Evolutionary conservation across 2,113 vertebrate genomes (phyloP), one percentile per base, ranked within the genome.

Genomic region (Mionectes macconnelli): DNA sequence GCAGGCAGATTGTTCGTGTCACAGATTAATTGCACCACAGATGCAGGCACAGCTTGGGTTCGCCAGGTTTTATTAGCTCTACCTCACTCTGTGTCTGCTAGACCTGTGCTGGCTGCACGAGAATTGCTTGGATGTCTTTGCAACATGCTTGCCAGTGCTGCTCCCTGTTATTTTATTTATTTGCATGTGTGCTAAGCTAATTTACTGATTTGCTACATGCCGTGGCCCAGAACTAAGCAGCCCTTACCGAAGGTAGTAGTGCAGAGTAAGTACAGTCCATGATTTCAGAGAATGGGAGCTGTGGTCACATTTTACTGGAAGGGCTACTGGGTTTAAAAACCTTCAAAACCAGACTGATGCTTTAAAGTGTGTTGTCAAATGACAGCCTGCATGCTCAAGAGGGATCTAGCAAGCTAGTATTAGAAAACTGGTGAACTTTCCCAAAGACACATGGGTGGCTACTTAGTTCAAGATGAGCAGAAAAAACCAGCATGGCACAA

Each of bases 31-130:
- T 94, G 85, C 79, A 95, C 67, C 63, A 57, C 95, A 94, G 83
- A 95, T 92, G 96, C 79, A 77, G 72, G 64, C 94, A 81, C 89
- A 96, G 92, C 92, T 95, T 95, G 94, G 64, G 88, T 80, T 90
- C 4, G 5, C 42, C 56, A 68, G 90, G 53, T 76, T 94, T 90
- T 70, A 90, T 93, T 86, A 93, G 50, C 79, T 92, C 53, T 40
- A 24, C 50, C 39, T 86, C 79, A 66, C 90, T 47, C 23, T 50
- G 23, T 22, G 21, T 63, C 73, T 90, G 92, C 81, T 85, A 96
- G 78, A 67, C 62, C 82, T 60, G 40, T 39, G 57, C 63, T 60
- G 90, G 70, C 74, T 45, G 75, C 75, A 45, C 7, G 16, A 69
- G 40, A 64, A 87, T 73, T 8, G 1, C 35, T 42, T 44, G 40